Base-by-base conservation (phyloP, 2,113 vertebrate species). In the Malurus melanocephalus region DNA sequence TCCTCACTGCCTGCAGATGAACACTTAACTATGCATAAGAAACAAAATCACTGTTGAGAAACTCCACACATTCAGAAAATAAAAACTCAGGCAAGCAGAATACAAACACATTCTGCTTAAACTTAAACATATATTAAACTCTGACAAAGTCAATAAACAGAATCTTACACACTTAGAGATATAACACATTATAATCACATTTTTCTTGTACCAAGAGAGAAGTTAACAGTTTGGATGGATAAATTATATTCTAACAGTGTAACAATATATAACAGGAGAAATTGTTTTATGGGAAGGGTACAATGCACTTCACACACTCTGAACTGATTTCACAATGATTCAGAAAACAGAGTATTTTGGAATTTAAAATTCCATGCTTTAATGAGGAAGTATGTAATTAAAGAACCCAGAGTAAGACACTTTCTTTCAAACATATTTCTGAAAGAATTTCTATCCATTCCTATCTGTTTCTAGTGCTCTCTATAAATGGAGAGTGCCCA, bases 11-110 rank as follows among this genome's bases (percentile, higher is more conserved):
- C 69, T 85, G 60, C 77, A 89, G 60, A 71, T 52, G 87, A 94
- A 93, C 83, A 88, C 67, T 92, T 94, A 90, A 89, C 62, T 94
- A 80, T 71, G 82, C 79, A 21, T 92, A 95, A 94, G 88, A 96
- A 96, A 94, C 43, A 95, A 91, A 75, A 71, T 60, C 43, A 85
- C 73, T 78, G 71, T 69, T 94, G 59, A 91, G 78, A 91, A 94
- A 87, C 30, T 66, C 79, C 76, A 62, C 69, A 62, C 11, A 48
- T 69, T 81, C 85, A 89, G 80, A 64, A 80, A 86, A 81, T 52
- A 85, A 81, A 92, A 53, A 73, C 21, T 16, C 62, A 91, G 87
- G 87, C 80, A 95, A 89, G 53, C 42, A 59, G 48, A 94, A 93
- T 56, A 80, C 77, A 96, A 95, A 93, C 80, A 96, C 74, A 68